Base-by-base conservation (phyloP, 2,888 invertebrate species). In the Clitarchus hookeri region DNA sequence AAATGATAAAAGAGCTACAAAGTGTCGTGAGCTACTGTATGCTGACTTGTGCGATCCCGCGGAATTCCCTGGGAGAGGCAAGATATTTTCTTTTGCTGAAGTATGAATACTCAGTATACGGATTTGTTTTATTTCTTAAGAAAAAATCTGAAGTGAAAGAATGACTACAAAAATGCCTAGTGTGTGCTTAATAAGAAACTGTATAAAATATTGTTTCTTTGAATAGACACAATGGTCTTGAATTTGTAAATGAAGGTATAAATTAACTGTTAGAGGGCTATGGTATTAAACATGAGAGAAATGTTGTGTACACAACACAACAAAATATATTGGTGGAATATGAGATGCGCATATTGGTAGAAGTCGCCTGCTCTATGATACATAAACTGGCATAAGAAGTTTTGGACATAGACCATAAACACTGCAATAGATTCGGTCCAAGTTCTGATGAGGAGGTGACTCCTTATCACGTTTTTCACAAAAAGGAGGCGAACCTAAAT, bases 301-400 rank as follows among this genome's bases (percentile, higher is more conserved):
- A n/a, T 79, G 79, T n/a, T 26, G n/a, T 79, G 13, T n/a, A 79
- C 79, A 79, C 0, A 19, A 6, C 25, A n/a, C 26, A 79, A 79
- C 79, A 79, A n/a, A 48, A 79, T 12, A n/a, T 12, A 25, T 8
- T 6, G 12, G 79, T n/a, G 3, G 25, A 79, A 79, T 23, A 4
- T 26, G 79, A 79, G 23, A 79, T 23, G n/a, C 79, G 79, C 8
- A 79, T n/a, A 79, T 79, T 79, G 27, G 79, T 79, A 27, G 79
- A 79, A 6, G 79, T 0, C 23, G 25, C 25, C 27, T n/a, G 23
- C 12, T 25, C 79, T 27, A 79, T 79, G 79, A 26, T 79, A 27
- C 79, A 79, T 26, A 27, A 79, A 0, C 25, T 79, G n/a, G 79
- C 25, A 79, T 23, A n/a, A 79, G 79, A 79, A 79, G 79, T 79